A percentile compares a stretch with the other conserved stretches of the same genome.
These are phyloP conservation scores for Etheostoma spectabile DNA, from an alignment of 2,113 vertebrate species.

Conservation along the genomic window DNA sequence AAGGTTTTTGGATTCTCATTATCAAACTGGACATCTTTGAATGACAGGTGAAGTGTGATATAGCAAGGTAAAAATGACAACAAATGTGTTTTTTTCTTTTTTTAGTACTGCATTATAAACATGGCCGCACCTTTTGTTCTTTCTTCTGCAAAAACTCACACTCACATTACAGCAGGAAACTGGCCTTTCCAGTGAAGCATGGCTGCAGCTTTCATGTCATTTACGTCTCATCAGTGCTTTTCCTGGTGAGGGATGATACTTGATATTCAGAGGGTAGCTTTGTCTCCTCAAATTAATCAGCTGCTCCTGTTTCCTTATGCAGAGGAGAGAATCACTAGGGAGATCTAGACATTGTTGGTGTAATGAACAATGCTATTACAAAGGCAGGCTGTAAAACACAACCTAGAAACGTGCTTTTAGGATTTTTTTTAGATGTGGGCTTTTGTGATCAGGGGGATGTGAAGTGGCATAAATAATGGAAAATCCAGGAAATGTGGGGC, in stretches of 20 bases:
- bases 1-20: slow-evolving; percentile 15
- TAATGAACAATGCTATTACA: slow-evolving; percentile 67
- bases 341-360: slow-evolving; percentile 65
- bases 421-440: slow-evolving; percentile 45
- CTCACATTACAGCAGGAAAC: slow-evolving; percentile 32
- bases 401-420: slow-evolving; percentile 44
- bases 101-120: slow-evolving; percentile 40
- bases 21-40: slow-evolving; percentile 20
- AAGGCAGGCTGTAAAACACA: slow-evolving; percentile 55
- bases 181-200: slow-evolving; percentile 66
- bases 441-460: slow-evolving; percentile 44
- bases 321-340: slow-evolving; percentile 63
- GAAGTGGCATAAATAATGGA: slow-evolving; percentile 46
- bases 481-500: slow-evolving; percentile 6
- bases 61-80: slow-evolving; percentile 29
- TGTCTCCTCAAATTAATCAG: slow-evolving; percentile 81
- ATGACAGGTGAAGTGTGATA: slow-evolving; percentile 16
- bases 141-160: slow-evolving; percentile 41
- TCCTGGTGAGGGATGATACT: slow-evolving; percentile 72
- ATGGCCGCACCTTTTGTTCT: slow-evolving; percentile 50
- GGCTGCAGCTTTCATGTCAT: slow-evolving; percentile 69
- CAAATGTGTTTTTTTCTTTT: neutral
- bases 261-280: slow-evolving; percentile 78
- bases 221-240: slow-evolving; percentile 71
- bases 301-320: slow-evolving; percentile 60